Evolutionary conservation across 2,888 invertebrate species (phyloP), one percentile per base, ranked within the genome.

Genomic region (Esperia sulphurella): DNA sequence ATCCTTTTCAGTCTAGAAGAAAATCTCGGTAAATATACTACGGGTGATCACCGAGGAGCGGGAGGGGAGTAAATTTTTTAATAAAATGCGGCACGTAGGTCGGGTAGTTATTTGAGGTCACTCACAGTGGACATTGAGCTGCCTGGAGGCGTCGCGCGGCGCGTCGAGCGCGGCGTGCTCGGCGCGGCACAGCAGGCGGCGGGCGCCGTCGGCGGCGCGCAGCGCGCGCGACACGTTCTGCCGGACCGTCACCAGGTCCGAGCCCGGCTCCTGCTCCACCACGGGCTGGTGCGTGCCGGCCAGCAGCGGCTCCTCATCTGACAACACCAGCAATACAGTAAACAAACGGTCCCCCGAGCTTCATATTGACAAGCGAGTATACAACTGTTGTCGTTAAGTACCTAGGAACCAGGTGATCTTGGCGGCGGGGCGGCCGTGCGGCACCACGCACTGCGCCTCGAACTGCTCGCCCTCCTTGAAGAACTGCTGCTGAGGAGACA

Each of bases 371-470:
- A n/a, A n/a, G n/a, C n/a, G n/a, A n/a, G n/a, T n/a, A n/a, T n/a
- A n/a, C n/a, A n/a, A n/a, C n/a, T n/a, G n/a, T n/a, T n/a, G n/a
- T n/a, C n/a, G n/a, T n/a, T n/a, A n/a, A n/a, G n/a, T 28, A 93
- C 93, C 93, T 41, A 95, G 75, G 63, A 84, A 93, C 92, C 95
- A 94, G n/a, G 91, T 90, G 57, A 96, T 92, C 63, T 93, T 95
- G 0, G 95, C 95, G 0, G 93, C 92, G 0, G 96, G 96, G 62
- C 95, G 85, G 4, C 95, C 95, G 52, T 92, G 91, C 44, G 91
- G 84, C 0, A 94, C 94, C 37, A 91, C 78, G 75, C 96, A 96
- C 51, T 91, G 91, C 0, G 94, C 94, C 59, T 81, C 79, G 65
- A 95, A 86, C 12, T 79, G 78, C 13, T 93, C 93, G 2, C 92